Percentiles rank a stretch among this genome's conserved stretches.
These are phyloP conservation scores for Drosophila meridionalis DNA, from an alignment of 2,888 invertebrate species.

Conservation along the genomic window DNA sequence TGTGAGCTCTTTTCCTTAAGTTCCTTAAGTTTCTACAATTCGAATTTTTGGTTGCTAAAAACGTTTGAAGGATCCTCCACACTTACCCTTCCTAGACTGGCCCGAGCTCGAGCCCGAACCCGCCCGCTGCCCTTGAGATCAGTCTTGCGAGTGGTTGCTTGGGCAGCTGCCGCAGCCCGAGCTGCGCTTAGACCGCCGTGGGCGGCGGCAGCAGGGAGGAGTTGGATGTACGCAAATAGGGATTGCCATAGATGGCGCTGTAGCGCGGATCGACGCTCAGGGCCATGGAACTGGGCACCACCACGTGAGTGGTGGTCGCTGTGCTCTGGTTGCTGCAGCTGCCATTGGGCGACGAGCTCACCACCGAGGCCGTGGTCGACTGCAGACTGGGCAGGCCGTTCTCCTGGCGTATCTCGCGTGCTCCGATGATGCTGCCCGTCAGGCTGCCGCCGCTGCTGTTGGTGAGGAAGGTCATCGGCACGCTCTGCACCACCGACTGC, in stretches of 20 bases:
- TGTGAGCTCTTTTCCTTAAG: conserved; percentile 42
- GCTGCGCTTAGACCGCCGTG: conserved; percentile 85
- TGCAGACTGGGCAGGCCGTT: conserved; percentile 84
- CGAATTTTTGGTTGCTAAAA: conserved; percentile 73
- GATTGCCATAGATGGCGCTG: conserved; percentile 95
- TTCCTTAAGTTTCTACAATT: conserved; percentile 46
- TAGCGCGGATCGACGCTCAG: conserved; percentile 91
- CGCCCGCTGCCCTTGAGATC: conserved; percentile 59
- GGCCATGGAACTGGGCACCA: conserved; percentile 75
- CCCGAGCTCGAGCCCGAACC: background rate
- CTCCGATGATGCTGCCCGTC: conserved; percentile 84
- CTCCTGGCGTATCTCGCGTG: conserved; percentile 84
- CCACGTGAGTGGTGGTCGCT: conserved; percentile 82
- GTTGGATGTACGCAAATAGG: conserved; percentile 91
- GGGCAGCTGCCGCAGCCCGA: background rate
- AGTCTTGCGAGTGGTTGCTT: conserved; percentile 59
- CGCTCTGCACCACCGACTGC: conserved; percentile 61
- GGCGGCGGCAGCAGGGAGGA: conserved; percentile 87
- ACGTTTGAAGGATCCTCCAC: conserved; percentile 28
- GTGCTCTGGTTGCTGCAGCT: conserved; percentile 85
- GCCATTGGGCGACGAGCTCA: conserved; percentile 85
- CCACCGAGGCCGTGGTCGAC: conserved; percentile 84
- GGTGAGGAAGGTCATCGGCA: conserved; percentile 84
- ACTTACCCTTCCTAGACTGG: conserved; percentile 23
- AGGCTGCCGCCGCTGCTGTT: conserved; percentile 82